Conservation (phyloP, 2,797 vertebrate species). For the Hemibagrus guttatus region DNA sequence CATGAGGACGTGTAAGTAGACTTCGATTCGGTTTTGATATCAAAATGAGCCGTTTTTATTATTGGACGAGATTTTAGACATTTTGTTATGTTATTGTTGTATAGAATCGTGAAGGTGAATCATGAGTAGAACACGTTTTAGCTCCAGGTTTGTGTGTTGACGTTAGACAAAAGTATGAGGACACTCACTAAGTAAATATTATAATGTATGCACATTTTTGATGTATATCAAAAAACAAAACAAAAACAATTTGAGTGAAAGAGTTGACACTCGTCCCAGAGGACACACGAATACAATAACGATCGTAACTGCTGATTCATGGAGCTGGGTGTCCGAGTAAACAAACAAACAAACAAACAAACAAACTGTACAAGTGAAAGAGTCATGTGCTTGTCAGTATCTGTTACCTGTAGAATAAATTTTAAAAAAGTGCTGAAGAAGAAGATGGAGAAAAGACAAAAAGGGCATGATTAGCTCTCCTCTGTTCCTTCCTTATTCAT, state of each 20-base stretch:
- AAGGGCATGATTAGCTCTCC: conserved; percentile 59
- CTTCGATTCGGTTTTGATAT: too few species aligned
- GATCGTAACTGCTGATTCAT: not conserved
- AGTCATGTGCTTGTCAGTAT: conserved; percentile 63
- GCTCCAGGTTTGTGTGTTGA: not conserved
- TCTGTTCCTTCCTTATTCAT: conserved; percentile 68
- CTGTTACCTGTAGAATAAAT: conserved; percentile 66
- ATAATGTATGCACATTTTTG: too few species aligned
- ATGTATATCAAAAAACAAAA: not conserved
- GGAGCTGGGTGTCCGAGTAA: not conserved
- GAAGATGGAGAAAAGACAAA: not conserved
- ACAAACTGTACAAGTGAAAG: conserved; percentile 61
- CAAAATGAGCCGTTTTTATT: not conserved
- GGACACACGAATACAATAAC: not conserved
- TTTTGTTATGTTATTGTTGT: too few species aligned
- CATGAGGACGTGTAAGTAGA: too few species aligned
- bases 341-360: not conserved
- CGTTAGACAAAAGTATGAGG: not conserved
- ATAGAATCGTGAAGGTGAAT: not conserved
- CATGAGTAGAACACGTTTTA: not conserved
- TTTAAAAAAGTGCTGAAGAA: not conserved
- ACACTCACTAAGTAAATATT: not conserved
- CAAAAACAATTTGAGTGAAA: not conserved
- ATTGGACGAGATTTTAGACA: too few species aligned
- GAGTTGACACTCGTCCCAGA: not conserved